Evolutionary conservation across 2,888 invertebrate genomes (phyloP).

Genomic region (Ochropleura plecta): DNA sequence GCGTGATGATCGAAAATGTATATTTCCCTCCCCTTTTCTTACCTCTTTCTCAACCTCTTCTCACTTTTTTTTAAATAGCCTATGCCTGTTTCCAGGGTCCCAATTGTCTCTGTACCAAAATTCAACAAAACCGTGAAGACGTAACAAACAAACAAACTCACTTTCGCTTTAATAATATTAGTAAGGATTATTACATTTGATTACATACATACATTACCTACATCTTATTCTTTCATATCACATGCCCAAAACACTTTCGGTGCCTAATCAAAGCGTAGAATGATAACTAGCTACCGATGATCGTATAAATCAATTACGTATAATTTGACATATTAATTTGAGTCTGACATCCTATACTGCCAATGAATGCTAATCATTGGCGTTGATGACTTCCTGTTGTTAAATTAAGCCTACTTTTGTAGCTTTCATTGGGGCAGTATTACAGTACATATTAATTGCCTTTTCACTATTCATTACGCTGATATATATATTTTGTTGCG

Average conservation of each 20-base stretch:
- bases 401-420: constrained; percentile 5
- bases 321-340: constrained; percentile 36
- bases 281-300: not conserved
- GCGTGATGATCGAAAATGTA: too few relatives aligned
- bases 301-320: constrained; percentile 4
- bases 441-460: not conserved
- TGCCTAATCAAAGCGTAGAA: constrained; percentile 1
- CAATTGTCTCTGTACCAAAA: too few relatives aligned
- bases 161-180: too few relatives aligned
- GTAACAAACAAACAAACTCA: too few relatives aligned
- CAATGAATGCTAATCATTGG: constrained; percentile 26
- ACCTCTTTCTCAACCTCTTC: too few relatives aligned
- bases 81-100: too few relatives aligned
- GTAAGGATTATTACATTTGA: too few relatives aligned
- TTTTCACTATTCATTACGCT: not conserved
- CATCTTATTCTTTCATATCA: not conserved
- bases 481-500: not conserved
- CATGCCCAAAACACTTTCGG: not conserved
- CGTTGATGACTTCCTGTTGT: constrained; percentile 21
- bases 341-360: constrained; percentile 18
- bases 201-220: too few relatives aligned
- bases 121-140: too few relatives aligned
- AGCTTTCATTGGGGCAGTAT: constrained; percentile 10
- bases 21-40: too few relatives aligned
- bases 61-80: too few relatives aligned